These are phyloP conservation scores for Burhinus oedicnemus DNA, from an alignment of 2,113 vertebrate genomes.

Conservation along the genomic window DNA sequence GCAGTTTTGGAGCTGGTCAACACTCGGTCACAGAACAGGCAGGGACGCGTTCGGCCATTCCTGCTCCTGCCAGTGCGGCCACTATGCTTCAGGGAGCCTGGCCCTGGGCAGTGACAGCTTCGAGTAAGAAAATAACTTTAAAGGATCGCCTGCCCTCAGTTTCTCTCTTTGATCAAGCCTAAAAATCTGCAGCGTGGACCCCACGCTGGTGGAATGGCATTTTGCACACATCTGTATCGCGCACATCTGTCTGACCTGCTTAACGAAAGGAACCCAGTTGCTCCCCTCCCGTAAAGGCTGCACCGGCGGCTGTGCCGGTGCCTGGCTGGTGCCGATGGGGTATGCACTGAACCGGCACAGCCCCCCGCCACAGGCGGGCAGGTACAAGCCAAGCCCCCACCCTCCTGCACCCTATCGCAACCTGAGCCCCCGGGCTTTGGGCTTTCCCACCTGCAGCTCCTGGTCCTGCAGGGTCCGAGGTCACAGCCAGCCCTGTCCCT, in stretches of 20 bases:
- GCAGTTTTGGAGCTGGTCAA: not conserved
- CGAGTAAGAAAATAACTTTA: too few relatives aligned
- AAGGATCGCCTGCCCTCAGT: not conserved
- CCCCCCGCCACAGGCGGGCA: not conserved
- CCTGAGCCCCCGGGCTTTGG: not conserved
- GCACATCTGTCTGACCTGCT: not conserved
- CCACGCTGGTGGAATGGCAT: rapidly evolving
- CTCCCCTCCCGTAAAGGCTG: not conserved
- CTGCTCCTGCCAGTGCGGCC: rapidly evolving
- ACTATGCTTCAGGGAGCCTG: not conserved
- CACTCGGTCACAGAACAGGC: rapidly evolving
- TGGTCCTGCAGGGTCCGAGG: not conserved
- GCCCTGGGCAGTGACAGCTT: not conserved
- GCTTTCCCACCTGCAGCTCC: not conserved
- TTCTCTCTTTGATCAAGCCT: not conserved
- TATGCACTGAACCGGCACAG: rapidly evolving
- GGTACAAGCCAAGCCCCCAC: not conserved
- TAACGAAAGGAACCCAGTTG: rapidly evolving
- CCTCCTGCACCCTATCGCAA: not conserved
- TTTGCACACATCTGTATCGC: not conserved
- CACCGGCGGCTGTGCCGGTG: not conserved
- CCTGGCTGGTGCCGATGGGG: rapidly evolving
- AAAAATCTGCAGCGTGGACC: not conserved
- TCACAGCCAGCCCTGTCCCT: not conserved
- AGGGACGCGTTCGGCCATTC: rapidly evolving